Percentiles rank a stretch among this genome's conserved stretches.
Evolutionary conservation across 2,113 vertebrate genomes (phyloP).

Genomic region (Arvicanthis niloticus): DNA sequence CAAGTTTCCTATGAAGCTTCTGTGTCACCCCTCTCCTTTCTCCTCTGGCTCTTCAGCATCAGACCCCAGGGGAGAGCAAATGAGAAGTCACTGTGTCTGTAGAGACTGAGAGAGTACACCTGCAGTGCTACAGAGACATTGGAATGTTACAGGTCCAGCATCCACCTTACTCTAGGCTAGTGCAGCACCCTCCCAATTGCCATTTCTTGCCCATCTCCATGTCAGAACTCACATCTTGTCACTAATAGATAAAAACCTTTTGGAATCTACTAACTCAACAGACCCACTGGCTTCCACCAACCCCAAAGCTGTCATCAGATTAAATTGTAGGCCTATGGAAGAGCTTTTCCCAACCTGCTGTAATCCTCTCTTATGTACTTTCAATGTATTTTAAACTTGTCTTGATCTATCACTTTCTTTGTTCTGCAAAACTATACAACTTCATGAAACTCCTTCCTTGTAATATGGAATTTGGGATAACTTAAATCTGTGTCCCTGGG

Average conservation of each 20-base stretch:
- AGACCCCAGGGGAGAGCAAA: not conserved
- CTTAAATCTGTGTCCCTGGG: not conserved
- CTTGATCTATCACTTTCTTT: not conserved
- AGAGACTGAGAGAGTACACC: not conserved
- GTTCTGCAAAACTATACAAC: not conserved
- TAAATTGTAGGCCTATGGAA: not conserved
- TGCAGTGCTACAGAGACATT: not conserved
- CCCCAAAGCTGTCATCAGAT: not conserved
- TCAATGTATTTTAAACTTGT: not conserved
- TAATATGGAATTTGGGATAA: not conserved
- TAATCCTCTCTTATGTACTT: not conserved
- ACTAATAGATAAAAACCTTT: not conserved
- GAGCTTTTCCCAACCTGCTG: not conserved
- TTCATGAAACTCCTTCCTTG: not conserved
- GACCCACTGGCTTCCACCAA: not conserved
- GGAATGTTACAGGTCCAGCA: not conserved
- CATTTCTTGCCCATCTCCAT: not conserved
- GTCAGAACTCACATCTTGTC: not conserved
- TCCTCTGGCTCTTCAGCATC: not conserved
- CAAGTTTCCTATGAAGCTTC: not conserved
- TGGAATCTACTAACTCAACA: not conserved
- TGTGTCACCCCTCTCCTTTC: not conserved
- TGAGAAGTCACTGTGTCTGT: not conserved
- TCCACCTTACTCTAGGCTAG: not conserved
- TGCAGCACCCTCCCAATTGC: not conserved